Conservation (phyloP, 1,140 invertebrate species). For the Hestina assimilis region DNA sequence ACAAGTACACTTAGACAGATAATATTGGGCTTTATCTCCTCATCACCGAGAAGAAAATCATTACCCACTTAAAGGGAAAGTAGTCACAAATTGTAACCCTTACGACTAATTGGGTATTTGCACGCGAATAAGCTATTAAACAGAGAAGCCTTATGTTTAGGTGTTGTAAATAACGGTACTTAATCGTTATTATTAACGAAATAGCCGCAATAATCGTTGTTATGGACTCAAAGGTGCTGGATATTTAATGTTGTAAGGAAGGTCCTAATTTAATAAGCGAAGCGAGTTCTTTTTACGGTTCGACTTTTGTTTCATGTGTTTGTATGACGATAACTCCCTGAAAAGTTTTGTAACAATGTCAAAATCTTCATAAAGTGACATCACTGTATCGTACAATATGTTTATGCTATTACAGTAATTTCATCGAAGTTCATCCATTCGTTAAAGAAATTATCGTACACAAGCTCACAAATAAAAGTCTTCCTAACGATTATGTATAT, state of each 20-base stretch:
- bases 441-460: no score
- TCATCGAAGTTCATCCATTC: no score
- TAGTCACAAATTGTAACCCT: slow-evolving; percentile 1
- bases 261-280: background rate
- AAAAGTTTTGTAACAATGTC: no score
- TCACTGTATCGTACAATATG: no score
- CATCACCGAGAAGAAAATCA: slow-evolving; percentile 3
- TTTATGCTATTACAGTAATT: no score
- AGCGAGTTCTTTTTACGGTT: no score
- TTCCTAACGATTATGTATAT: no score
- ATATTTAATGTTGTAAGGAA: background rate
- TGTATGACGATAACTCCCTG: no score
- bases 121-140: slow-evolving; percentile 20
- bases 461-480: no score
- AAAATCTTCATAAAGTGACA: no score
- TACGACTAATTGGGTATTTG: slow-evolving; percentile 10
- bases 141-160: background rate
- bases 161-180: slow-evolving; percentile 4
- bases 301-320: no score
- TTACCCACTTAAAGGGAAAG: background rate
- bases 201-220: slow-evolving; percentile 2
- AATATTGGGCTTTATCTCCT: background rate
- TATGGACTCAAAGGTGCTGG: background rate
- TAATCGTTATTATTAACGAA: slow-evolving; percentile 12
- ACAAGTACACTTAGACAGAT: background rate